Evolutionary conservation across 1,140 invertebrate genomes (phyloP).

Genomic region (Macrobrachium rosenbergii): DNA sequence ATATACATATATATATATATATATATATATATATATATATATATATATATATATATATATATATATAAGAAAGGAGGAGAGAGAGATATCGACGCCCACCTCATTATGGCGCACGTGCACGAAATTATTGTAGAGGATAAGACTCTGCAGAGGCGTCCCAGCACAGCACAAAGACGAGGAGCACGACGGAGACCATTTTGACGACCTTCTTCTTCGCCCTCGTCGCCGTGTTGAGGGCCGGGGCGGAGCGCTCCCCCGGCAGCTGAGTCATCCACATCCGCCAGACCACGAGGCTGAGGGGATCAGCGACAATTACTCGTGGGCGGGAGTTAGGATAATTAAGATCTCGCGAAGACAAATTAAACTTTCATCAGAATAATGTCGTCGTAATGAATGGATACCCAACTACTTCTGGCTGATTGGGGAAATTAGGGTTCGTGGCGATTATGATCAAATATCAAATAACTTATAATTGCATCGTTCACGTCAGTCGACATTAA

Average conservation of each 20-base stretch:
- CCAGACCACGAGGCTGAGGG: conserved; percentile 44
- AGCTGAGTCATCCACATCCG: conserved; percentile 40
- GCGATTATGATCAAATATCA: no score
- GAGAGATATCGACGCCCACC: neutral
- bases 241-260: conserved; percentile 34
- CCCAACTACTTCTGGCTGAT: no score
- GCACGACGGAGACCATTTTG: conserved; percentile 72
- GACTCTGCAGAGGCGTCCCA: conserved; percentile 69
- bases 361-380: neutral
- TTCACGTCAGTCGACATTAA: neutral
- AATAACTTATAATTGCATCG: no score
- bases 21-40: neutral
- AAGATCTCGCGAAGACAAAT: neutral
- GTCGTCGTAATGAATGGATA: no score
- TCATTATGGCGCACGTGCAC: conserved; percentile 21
- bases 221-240: conserved; percentile 35
- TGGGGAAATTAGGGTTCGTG: no score
- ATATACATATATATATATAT: conserved; percentile 14
- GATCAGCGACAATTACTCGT: neutral
- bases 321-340: neutral
- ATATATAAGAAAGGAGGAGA: neutral
- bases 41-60: neutral
- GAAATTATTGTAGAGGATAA: conserved; percentile 68
- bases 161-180: conserved; percentile 71
- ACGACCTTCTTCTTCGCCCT: conserved; percentile 68